These are phyloP conservation scores for Bhutanitis thaidina DNA, from an alignment of 2,888 invertebrate genomes.

Conservation along the genomic window DNA sequence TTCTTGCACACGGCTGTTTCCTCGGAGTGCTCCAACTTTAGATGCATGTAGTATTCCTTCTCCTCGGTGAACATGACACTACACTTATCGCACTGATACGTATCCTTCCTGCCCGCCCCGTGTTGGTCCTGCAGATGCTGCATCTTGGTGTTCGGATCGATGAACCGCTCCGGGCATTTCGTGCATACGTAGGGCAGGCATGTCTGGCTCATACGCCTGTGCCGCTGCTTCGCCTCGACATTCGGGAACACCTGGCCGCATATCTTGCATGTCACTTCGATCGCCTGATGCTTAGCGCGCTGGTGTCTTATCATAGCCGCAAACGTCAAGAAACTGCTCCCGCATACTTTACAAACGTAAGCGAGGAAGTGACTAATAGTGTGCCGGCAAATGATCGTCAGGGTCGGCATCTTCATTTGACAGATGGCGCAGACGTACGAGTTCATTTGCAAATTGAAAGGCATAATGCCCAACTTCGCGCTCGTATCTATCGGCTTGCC, in stretches of 20 bases:
- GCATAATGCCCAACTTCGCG: constrained; percentile 62
- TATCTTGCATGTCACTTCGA: constrained; percentile 33
- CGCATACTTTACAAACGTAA: constrained; percentile 66
- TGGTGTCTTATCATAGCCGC: constrained; percentile 59
- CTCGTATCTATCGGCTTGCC: constrained; percentile 39
- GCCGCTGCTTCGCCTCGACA: constrained; percentile 64
- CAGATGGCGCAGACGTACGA: constrained; percentile 57
- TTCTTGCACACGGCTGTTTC: constrained; percentile 61
- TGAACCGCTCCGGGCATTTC: constrained; percentile 59
- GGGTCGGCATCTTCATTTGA: constrained; percentile 51
- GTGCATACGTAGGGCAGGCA: constrained; percentile 67
- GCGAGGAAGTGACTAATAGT: constrained; percentile 64
- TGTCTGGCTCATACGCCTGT: constrained; percentile 54
- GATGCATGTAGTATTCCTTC: constrained; percentile 60
- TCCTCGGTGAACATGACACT: constrained; percentile 53
- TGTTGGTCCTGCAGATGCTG: constrained; percentile 62
- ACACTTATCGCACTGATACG: constrained; percentile 52
- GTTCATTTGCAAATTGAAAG: constrained; percentile 54
- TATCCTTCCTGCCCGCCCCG: constrained; percentile 47
- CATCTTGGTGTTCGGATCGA: constrained; percentile 53
- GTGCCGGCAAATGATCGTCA: constrained; percentile 61
- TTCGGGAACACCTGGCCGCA: constrained; percentile 51
- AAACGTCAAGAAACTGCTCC: constrained; percentile 60
- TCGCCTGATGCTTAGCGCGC: constrained; percentile 55
- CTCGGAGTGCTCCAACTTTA: constrained; percentile 59